Evolutionary conservation across 2,888 invertebrate species (phyloP).

Genomic region (Gortyna flavago): DNA sequence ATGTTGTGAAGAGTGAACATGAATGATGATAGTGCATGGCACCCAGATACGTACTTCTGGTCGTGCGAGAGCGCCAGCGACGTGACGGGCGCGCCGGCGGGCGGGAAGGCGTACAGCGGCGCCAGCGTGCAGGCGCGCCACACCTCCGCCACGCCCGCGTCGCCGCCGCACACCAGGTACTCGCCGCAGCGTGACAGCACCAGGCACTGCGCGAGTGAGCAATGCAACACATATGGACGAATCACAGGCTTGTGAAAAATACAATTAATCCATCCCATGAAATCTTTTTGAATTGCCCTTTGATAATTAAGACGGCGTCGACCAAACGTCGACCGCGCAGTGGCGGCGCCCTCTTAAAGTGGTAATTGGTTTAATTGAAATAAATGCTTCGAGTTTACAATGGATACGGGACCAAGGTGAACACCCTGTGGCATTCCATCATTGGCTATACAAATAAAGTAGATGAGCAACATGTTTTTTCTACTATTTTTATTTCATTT

Average conservation of each 20-base stretch:
- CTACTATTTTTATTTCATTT: not conserved
- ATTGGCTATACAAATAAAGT: not conserved
- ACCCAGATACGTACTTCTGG: constrained; percentile 95
- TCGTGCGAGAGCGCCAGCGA: constrained; percentile 99
- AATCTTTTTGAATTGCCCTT: not conserved
- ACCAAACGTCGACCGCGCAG: too few relatives aligned
- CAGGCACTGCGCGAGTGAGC: constrained; percentile 92
- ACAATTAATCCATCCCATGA: not conserved
- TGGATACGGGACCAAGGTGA: not conserved
- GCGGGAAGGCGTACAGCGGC: constrained; percentile 99
- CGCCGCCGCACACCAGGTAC: constrained; percentile 99
- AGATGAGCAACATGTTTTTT: not conserved
- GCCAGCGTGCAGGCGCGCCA: constrained; percentile 99
- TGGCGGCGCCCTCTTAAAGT: too few relatives aligned
- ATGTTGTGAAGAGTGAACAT: not conserved
- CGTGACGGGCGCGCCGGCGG: constrained; percentile 98
- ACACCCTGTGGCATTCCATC: constrained; percentile 26
- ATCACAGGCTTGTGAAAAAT: not conserved
- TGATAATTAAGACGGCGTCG: too few relatives aligned
- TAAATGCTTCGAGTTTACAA: not conserved
- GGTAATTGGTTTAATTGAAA: not conserved
- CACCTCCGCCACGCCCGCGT: constrained; percentile 99
- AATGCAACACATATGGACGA: not conserved
- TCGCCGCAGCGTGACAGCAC: constrained; percentile 99
- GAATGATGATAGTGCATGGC: not conserved